These are phyloP conservation scores for Archips xylosteana DNA, from an alignment of 2,888 invertebrate species.

Conservation along the genomic window DNA sequence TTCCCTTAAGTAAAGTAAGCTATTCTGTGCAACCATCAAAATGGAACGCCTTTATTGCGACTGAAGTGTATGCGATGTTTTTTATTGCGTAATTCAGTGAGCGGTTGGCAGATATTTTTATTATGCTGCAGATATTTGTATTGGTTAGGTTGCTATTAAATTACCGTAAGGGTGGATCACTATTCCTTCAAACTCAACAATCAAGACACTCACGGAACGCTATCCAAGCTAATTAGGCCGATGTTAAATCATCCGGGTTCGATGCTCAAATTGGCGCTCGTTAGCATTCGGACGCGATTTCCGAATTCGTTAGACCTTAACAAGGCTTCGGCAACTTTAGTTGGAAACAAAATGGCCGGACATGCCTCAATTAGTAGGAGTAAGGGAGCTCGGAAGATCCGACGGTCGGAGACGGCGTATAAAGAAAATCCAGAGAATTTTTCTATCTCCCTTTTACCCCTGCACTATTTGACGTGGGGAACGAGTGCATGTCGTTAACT, in stretches of 20 bases:
- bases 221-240: conserved; percentile 70
- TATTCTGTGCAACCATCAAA: conserved; percentile 30
- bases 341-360: conserved; percentile 72
- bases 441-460: no score
- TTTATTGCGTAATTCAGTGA: conserved; percentile 14
- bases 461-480: no score
- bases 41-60: conserved; percentile 13
- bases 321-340: conserved; percentile 73
- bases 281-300: conserved; percentile 81
- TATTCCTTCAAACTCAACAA: background rate
- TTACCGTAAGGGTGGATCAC: no score
- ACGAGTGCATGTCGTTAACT: no score
- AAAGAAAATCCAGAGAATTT: no score
- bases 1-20: conserved; percentile 30
- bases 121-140: conserved; percentile 6
- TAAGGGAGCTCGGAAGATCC: conserved; percentile 54
- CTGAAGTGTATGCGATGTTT: conserved; percentile 5
- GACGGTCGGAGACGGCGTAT: conserved; percentile 47
- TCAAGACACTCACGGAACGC: conserved; percentile 47
- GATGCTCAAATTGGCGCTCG: conserved; percentile 76
- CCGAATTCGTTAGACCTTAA: conserved; percentile 78
- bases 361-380: conserved; percentile 78
- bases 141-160: background rate
- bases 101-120: conserved; percentile 5
- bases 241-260: conserved; percentile 60